Percentiles rank a stretch among this genome's conserved stretches.
These are phyloP conservation scores for Catalaphyllia jardinei DNA, from an alignment of 64 coral and sea anemone species.

Conservation along the genomic window DNA sequence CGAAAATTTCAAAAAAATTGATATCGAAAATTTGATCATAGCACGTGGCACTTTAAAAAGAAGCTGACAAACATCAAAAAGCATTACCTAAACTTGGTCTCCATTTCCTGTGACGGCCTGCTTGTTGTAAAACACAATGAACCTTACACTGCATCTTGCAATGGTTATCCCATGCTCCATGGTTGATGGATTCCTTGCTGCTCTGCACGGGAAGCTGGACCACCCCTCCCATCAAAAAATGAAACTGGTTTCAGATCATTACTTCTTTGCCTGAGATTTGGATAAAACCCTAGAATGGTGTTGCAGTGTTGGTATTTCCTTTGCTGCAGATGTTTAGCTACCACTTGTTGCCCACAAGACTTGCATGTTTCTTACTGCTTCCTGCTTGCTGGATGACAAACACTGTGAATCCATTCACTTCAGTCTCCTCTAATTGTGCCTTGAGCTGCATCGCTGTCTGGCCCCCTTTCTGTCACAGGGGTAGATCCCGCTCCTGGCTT, in stretches of 20 bases:
- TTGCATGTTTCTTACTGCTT: too few species aligned
- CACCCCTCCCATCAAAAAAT: not conserved
- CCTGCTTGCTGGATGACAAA: conserved; percentile 11
- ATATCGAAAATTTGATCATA: too few species aligned
- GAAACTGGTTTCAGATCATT: too few species aligned
- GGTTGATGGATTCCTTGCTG: conserved; percentile 15
- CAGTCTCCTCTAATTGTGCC: conserved; percentile 5
- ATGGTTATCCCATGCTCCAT: not conserved
- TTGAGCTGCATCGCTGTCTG: not conserved
- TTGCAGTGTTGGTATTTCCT: too few species aligned
- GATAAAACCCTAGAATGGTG: too few species aligned
- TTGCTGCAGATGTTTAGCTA: too few species aligned
- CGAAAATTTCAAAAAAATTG: too few species aligned
- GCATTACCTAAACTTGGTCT: not conserved
- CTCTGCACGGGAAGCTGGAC: conserved; percentile 3
- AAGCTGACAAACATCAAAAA: conserved; percentile 3
- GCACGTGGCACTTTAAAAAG: not conserved
- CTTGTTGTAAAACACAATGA: not conserved
- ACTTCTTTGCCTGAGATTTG: too few species aligned
- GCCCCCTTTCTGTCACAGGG: too few species aligned
- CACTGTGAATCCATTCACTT: not conserved
- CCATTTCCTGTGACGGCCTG: not conserved
- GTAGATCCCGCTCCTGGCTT: conserved; percentile 21
- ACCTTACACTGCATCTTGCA: not conserved
- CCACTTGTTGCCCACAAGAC: too few species aligned